Conservation (phyloP, 2,888 invertebrate species). For the Boloria euphrosyne region DNA sequence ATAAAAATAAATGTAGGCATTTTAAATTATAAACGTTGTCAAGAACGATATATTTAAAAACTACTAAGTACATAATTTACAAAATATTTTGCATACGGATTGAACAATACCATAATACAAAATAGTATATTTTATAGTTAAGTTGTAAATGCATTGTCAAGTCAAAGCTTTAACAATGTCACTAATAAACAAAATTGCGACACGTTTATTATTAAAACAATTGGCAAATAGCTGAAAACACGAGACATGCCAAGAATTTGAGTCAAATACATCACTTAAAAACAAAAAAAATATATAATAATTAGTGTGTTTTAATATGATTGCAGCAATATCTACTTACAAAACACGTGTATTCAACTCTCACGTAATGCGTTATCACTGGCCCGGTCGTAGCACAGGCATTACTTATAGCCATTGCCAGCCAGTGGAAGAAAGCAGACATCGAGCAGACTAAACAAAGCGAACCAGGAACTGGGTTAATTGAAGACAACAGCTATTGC, state of each 20-base stretch:
- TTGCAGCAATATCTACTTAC: slow-evolving; percentile 41
- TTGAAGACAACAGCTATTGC: slow-evolving; percentile 73
- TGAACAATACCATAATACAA: neutral
- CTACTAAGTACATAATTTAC: neutral
- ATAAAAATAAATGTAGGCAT: too few species aligned
- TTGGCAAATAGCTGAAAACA: slow-evolving; percentile 28
- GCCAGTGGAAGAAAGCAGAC: slow-evolving; percentile 77
- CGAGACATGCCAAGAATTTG: slow-evolving; percentile 30
- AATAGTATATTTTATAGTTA: slow-evolving; percentile 10
- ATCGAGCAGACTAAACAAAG: slow-evolving; percentile 74
- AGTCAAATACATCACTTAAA: slow-evolving; percentile 1
- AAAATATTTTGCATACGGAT: too few species aligned
- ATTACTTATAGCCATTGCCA: slow-evolving; percentile 65
- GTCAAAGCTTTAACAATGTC: slow-evolving; percentile 11
- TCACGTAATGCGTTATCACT: slow-evolving; percentile 66
- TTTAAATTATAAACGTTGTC: too few species aligned
- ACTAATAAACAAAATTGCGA: slow-evolving; percentile 14
- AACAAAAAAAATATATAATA: slow-evolving; percentile 26
- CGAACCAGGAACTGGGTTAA: slow-evolving; percentile 75
- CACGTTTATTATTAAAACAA: slow-evolving; percentile 28
- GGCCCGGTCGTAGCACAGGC: slow-evolving; percentile 56
- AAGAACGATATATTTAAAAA: slow-evolving; percentile 6
- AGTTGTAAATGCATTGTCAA: slow-evolving; percentile 12
- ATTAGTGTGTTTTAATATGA: slow-evolving; percentile 18
- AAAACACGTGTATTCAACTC: slow-evolving; percentile 47